These are phyloP conservation scores for Tapirus indicus DNA, from an alignment of 2,797 vertebrate species.

Conservation along the genomic window DNA sequence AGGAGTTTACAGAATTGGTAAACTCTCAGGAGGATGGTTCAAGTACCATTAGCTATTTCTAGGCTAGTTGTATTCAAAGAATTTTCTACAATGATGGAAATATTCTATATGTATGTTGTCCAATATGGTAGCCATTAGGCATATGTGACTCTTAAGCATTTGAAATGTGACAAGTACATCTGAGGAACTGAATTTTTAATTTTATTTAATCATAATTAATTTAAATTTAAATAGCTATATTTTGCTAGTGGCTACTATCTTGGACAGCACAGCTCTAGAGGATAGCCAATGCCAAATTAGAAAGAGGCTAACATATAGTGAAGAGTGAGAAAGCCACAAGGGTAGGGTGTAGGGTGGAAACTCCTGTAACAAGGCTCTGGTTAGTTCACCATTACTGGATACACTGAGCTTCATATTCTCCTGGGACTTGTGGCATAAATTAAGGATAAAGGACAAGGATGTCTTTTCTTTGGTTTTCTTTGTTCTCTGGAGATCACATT, in stretches of 20 bases:
- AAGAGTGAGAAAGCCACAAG: neutral
- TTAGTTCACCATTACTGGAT: too few species aligned
- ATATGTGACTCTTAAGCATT: neutral
- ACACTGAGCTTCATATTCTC: neutral
- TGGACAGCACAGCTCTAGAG: neutral
- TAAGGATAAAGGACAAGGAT: neutral
- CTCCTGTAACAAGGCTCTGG: neutral
- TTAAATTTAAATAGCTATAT: neutral
- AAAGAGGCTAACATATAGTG: neutral
- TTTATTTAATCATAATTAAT: neutral
- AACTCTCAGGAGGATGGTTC: neutral
- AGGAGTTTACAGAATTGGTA: neutral
- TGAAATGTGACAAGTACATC: neutral
- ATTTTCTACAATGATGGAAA: neutral
- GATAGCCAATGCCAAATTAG: neutral
- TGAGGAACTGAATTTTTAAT: neutral
- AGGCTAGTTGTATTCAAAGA: neutral
- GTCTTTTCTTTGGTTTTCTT: neutral
- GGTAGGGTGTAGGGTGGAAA: rapidly evolving
- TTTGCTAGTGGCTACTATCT: neutral
- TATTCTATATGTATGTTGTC: neutral
- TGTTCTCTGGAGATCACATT: neutral
- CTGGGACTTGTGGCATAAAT: neutral
- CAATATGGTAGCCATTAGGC: neutral
- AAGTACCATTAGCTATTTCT: neutral